A percentile compares a stretch with the other conserved stretches of the same genome.
Conservation (phyloP, 2,888 invertebrate genomes). For the Belgica antarctica region DNA sequence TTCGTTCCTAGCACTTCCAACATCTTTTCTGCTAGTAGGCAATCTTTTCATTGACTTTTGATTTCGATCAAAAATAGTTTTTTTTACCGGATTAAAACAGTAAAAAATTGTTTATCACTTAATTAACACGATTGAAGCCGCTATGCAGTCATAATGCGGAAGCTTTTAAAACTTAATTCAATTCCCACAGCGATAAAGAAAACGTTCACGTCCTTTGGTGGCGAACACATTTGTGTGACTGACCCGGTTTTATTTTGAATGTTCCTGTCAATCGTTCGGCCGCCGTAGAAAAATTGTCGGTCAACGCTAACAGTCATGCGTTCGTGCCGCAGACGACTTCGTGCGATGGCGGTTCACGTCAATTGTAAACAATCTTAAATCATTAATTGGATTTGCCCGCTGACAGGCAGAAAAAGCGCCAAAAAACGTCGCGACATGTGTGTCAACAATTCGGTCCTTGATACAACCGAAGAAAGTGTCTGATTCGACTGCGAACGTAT, state of each 20-base stretch:
- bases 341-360: too few species aligned
- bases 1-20: conserved; percentile 13
- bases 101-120: not conserved
- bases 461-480: too few species aligned
- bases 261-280: not conserved
- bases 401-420: too few species aligned
- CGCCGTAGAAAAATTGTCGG: not conserved
- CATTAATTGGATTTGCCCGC: too few species aligned
- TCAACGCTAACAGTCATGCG: not conserved
- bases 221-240: conserved; percentile 1
- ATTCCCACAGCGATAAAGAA: not conserved
- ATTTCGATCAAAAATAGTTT: not conserved
- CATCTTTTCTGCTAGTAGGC: too few species aligned
- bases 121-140: not conserved
- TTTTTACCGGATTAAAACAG: not conserved
- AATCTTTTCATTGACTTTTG: not conserved
- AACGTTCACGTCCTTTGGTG: not conserved
- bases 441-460: too few species aligned
- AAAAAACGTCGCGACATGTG: too few species aligned
- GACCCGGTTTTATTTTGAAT: conserved; percentile 20
- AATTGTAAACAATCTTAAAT: too few species aligned
- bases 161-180: not conserved
- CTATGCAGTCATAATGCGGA: conserved; percentile 7
- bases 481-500: too few species aligned
- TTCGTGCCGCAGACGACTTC: not conserved